Evolutionary conservation across 2,888 invertebrate species (phyloP).

Genomic region (Agriopis marginaria): DNA sequence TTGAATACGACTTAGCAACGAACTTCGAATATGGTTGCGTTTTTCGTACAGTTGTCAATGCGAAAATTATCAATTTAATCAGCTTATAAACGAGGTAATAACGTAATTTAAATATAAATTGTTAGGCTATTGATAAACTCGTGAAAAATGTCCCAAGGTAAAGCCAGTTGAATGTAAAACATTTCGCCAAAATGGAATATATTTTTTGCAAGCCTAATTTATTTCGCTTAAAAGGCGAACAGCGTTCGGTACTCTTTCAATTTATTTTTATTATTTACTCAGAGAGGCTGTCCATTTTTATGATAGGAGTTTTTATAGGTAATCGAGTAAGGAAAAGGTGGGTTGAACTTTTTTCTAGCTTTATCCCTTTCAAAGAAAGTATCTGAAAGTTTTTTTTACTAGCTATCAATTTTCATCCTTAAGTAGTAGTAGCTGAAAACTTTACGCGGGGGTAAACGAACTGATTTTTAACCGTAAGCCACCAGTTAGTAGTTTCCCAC

Average conservation of each 20-base stretch:
- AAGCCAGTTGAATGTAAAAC: conserved; percentile 7
- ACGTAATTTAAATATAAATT: conserved; percentile 1
- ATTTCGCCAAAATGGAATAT: conserved; percentile 14
- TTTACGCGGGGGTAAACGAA: too few species aligned
- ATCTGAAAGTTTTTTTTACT: conserved; percentile 21
- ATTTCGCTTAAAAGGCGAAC: conserved; percentile 25
- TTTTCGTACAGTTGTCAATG: too few species aligned
- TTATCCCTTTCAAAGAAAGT: conserved; percentile 20
- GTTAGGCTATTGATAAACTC: conserved; percentile 1
- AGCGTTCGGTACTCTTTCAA: conserved; percentile 28
- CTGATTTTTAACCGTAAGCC: too few species aligned
- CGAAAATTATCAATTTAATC: neutral
- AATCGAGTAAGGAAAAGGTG: conserved; percentile 26
- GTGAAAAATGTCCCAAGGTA: conserved; percentile 13
- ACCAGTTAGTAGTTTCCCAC: too few species aligned
- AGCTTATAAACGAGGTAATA: neutral
- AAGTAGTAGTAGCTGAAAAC: neutral
- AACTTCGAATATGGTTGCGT: too few species aligned
- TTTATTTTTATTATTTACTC: conserved; percentile 38
- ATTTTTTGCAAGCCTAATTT: conserved; percentile 23
- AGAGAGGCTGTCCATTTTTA: conserved; percentile 33
- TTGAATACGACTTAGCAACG: neutral
- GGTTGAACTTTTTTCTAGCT: conserved; percentile 9
- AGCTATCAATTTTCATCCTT: neutral
- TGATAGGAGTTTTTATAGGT: conserved; percentile 34